Base-by-base conservation (phyloP, 2,113 vertebrate species). In the rat (Rattus norvegicus) region DNA sequence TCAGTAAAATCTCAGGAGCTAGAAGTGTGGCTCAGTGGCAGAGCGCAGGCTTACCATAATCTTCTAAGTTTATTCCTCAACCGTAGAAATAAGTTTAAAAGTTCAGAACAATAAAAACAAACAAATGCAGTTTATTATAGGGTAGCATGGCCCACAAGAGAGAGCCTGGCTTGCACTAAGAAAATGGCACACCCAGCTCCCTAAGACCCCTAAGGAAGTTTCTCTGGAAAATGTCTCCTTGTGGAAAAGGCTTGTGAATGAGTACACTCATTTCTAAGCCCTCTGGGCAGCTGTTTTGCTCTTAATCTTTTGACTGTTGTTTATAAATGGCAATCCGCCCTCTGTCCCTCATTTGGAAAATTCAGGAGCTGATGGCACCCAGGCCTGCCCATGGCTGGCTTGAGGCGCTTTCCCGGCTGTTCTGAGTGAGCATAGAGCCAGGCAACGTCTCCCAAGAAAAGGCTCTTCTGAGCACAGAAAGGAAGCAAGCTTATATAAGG, bases 151-250 rank as follows among this genome's bases (percentile, higher is more conserved):
- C 7, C 17, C 56, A 36, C 14, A 7, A 54, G 67, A 90, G 70
- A 86, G n/a, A 87, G 73, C 33, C 86, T 65, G 16, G 85, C 76
- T 47, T 43, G 39, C 24, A 12, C 19, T 28, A 39, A 87, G 86
- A 67, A 80, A 95, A 28, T 17, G 5, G 30, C 17, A 10, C 20
- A 33, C 47, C 56, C 1, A 1, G 11, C 1, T n/a, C 11, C 90
- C 63, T 33, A 22, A 36, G 26, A 72, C 52, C 54, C 88, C 47
- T n/a, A 22, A 95, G 94, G 93, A 90, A 95, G 95, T 81, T 92
- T 85, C 73, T 95, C 80, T 93, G 96, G 93, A 94, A 96, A 96
- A 94, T 85, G 84, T 93, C 83, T 87, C 73, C 95, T 69, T 20
- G 89, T 92, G 88, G 91, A 90, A 67, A 91, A 89, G 88, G 47